A percentile compares a stretch with the other conserved stretches of the same genome.
These are phyloP conservation scores for Diachasmimorpha longicaudata DNA, from an alignment of 1,140 invertebrate genomes.

Conservation along the genomic window DNA sequence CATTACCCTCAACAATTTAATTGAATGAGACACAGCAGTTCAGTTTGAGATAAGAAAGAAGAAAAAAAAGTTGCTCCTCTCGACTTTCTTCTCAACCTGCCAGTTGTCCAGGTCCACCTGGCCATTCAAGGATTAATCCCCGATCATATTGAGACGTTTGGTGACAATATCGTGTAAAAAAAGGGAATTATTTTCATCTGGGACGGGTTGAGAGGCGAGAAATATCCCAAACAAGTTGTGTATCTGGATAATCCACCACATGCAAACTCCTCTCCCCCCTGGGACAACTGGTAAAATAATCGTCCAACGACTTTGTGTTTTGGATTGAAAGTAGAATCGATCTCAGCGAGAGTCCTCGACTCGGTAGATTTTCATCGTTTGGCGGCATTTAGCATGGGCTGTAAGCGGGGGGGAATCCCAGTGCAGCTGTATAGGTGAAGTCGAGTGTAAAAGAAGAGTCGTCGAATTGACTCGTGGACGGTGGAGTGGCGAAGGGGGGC, in stretches of 20 bases:
- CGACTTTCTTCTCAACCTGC: neutral
- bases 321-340: neutral
- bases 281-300: neutral
- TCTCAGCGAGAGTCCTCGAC: neutral
- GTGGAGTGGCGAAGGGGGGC: neutral
- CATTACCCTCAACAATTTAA: neutral
- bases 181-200: neutral
- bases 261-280: neutral
- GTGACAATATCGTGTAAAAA: neutral
- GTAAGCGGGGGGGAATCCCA: neutral
- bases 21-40: neutral
- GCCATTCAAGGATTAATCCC: neutral
- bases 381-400: neutral
- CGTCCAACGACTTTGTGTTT: neutral
- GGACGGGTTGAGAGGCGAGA: neutral
- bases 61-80: neutral
- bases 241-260: neutral
- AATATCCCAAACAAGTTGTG: neutral
- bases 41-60: neutral
- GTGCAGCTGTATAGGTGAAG: neutral
- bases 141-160: neutral
- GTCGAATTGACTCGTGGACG: neutral
- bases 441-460: slow-evolving; percentile 7
- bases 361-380: neutral
- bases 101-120: neutral